phyloP scores from a whole-genome alignment of 2,888 invertebrate genomes.

The Scaeva pyrastri region DNA sequence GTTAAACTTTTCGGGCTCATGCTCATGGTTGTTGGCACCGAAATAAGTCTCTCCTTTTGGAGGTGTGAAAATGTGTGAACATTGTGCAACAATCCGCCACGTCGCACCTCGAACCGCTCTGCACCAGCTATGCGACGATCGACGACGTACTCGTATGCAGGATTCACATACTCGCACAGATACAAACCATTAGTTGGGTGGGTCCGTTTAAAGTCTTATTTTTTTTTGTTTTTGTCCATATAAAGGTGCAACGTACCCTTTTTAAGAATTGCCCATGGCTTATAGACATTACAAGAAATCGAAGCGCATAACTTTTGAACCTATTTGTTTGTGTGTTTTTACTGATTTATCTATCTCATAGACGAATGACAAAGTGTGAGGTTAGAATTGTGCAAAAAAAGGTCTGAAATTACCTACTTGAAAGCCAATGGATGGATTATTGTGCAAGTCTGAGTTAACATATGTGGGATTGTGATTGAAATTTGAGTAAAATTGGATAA shows the following conservation, averaged over 20 bases:
- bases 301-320: constrained; percentile 62
- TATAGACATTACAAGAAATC: constrained; percentile 28
- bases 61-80: constrained; percentile 76
- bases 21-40: constrained; percentile 38
- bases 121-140: too few species aligned
- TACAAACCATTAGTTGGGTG: constrained; percentile 60
- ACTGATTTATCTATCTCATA: constrained; percentile 54
- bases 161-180: constrained; percentile 50
- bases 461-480: constrained; percentile 9
- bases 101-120: too few species aligned
- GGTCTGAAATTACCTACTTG: constrained; percentile 46
- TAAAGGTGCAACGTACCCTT: constrained; percentile 51
- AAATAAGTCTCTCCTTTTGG: constrained; percentile 33
- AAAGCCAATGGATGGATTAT: constrained; percentile 32
- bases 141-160: constrained; percentile 30
- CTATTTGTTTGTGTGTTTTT: constrained; percentile 44
- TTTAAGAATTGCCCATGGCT: constrained; percentile 33
- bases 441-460: constrained; percentile 6
- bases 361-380: constrained; percentile 63
- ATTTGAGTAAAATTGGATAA: background rate
- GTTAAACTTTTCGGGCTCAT: constrained; percentile 35
- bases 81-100: constrained; percentile 63
- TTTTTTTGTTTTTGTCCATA: constrained; percentile 1
- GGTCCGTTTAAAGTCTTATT: constrained; percentile 61
- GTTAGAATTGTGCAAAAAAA: constrained; percentile 42